phyloP scores from a whole-genome alignment of 2,797 vertebrate genomes.

The Cephalopachus bancanus region DNA sequence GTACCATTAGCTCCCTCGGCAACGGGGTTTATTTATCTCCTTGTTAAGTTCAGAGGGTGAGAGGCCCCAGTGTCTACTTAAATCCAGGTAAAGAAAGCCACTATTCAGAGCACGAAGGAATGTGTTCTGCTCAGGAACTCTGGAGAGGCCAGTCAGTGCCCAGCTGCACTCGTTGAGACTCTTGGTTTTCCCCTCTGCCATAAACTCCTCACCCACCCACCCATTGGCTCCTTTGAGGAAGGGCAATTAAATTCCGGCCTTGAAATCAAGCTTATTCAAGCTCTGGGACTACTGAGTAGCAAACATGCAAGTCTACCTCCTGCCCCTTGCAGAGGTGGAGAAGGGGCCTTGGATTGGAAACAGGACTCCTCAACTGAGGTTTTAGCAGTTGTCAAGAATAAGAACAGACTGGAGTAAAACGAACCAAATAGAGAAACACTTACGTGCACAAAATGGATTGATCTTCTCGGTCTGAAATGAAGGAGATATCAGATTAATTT shows the following conservation, averaged over 20 bases:
- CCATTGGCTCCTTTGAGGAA: background rate
- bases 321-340: background rate
- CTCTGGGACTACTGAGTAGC: background rate
- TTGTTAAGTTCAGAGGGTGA: background rate
- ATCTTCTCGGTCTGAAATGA: constrained; percentile 94
- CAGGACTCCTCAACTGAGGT: background rate
- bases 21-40: background rate
- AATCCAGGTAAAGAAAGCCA: background rate
- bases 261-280: background rate
- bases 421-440: constrained; percentile 86
- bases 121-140: accelerated
- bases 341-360: background rate
- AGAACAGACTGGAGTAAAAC: background rate
- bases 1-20: background rate
- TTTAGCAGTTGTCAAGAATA: background rate
- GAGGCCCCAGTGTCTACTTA: background rate
- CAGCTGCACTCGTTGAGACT: too few species aligned
- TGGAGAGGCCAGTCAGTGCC: background rate
- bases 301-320: background rate
- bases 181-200: background rate
- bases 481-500: constrained; percentile 61
- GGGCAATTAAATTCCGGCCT: background rate
- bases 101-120: background rate
- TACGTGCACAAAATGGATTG: constrained; percentile 99
- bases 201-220: background rate